phyloP scores from a whole-genome alignment of 2,888 invertebrate species.

The Hofmannophila pseudospretella region DNA sequence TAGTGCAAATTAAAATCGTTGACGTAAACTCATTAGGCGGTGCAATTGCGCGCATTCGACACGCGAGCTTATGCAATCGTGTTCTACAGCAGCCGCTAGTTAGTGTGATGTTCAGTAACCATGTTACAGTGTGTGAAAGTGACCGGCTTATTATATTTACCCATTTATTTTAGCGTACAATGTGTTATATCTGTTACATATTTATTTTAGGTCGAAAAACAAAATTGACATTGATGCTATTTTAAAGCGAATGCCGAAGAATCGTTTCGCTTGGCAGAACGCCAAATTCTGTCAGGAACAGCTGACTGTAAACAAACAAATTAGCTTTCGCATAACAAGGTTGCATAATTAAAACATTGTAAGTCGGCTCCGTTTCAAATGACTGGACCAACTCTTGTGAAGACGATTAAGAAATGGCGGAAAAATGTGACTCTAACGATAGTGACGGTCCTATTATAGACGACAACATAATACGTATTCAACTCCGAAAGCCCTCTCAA shows the following conservation, averaged over 20 bases:
- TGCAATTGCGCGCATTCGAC: conserved; percentile 55
- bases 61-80: conserved; percentile 59
- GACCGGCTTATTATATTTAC: conserved; percentile 32
- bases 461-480: conserved; percentile 78
- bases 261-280: conserved; percentile 54
- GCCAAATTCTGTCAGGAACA: conserved; percentile 59
- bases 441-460: conserved; percentile 68
- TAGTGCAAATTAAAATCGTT: conserved; percentile 44
- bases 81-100: conserved; percentile 46
- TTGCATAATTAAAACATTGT: conserved; percentile 31
- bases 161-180: conserved; percentile 14
- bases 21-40: conserved; percentile 50
- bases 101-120: conserved; percentile 55
- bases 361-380: conserved; percentile 21
- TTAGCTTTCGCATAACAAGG: conserved; percentile 37
- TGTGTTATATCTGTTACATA: conserved; percentile 21
- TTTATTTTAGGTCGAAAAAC: conserved; percentile 57
- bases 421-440: conserved; percentile 52
- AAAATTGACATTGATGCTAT: conserved; percentile 75
- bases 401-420: conserved; percentile 46
- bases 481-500: conserved; percentile 78
- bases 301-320: conserved; percentile 75
- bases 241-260: conserved; percentile 60
- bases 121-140: conserved; percentile 49
- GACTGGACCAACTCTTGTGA: conserved; percentile 23